Percentiles rank a stretch among this genome's conserved stretches.
Evolutionary conservation across 2,797 vertebrate genomes (phyloP).

Genomic region (Muraenolepis orangiensis): DNA sequence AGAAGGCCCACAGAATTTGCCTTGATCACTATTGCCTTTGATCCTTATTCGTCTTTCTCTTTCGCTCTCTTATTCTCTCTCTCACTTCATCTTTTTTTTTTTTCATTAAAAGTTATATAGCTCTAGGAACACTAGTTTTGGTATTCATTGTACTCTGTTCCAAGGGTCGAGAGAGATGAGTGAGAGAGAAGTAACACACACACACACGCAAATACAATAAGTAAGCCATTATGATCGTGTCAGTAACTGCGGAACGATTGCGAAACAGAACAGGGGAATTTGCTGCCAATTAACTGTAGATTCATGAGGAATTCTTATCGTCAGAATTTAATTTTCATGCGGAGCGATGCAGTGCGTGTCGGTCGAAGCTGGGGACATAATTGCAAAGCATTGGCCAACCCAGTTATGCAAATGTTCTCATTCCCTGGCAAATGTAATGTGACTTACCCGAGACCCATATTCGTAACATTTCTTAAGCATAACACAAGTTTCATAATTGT

Average conservation of each 20-base stretch:
- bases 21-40: conserved; percentile 61
- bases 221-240: conserved; percentile 41
- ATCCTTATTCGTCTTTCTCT: not conserved
- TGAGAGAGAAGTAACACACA: too few species aligned
- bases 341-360: conserved; percentile 47
- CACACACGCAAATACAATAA: conserved; percentile 5
- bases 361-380: conserved; percentile 51
- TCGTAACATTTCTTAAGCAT: conserved; percentile 53
- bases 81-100: conserved; percentile 20
- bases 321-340: conserved; percentile 58
- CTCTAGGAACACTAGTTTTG: conserved; percentile 43
- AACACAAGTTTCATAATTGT: conserved; percentile 52
- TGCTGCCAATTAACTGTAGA: conserved; percentile 60
- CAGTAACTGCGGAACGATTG: conserved; percentile 51
- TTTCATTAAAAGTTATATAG: conserved; percentile 34
- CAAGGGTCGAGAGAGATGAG: conserved; percentile 10
- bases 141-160: conserved; percentile 42
- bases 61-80: not conserved
- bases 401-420: conserved; percentile 68
- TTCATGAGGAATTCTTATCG: conserved; percentile 59
- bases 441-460: conserved; percentile 52
- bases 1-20: conserved; percentile 52
- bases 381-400: conserved; percentile 57
- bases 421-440: conserved; percentile 57
- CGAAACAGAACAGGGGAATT: conserved; percentile 57